Base-by-base conservation (phyloP, 2,888 invertebrate genomes). In the Drosophila anceps region DNA sequence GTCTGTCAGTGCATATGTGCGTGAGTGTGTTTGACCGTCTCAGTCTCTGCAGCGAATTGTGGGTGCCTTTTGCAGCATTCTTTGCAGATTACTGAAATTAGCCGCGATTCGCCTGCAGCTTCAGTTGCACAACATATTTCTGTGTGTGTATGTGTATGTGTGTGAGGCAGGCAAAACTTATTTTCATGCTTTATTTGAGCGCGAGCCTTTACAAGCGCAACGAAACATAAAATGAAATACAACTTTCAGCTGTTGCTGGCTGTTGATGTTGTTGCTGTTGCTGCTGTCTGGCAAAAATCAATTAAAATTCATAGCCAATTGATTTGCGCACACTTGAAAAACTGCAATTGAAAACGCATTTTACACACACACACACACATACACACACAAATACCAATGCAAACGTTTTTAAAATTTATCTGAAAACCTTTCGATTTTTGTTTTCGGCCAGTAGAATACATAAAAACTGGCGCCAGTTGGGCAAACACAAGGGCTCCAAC, bases 281-380 rank as follows among this genome's bases (percentile, higher is more conserved):
- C 46, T 63, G 63, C 61, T 81, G 78, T 60, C 82, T 63, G 64
- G 67, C 68, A 71, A 88, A 86, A 86, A 86, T 91, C 92, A 91
- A 91, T 91, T 91, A 91, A 92, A 91, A 90, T 82, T 90, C 92
- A 91, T 91, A 90, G 83, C 92, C 88, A 91, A 92, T 92, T 87
- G 91, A 91, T 91, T 91, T 81, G 83, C 70, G 76, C 81, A 85
- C 82, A 75, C 68, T 78, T 73, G 55, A 68, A 37, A 73, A 73
- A 80, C 65, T 65, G 82, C 75, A 79, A 79, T 79, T 79, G 81
- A 77, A 78, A 78, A 81, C 61, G 69, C 64, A 64, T 62, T 77
- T 81, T 43, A 69, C 72, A 66, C 46, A 65, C 37, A 54, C 48
- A 50, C n/a, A 37, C 51, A 61, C 18, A 37, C 44, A 46, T 10